Evolutionary conservation across 2,113 vertebrate genomes (phyloP), one percentile per base, ranked within the genome.

Genomic region (Oostethus manadensis): DNA sequence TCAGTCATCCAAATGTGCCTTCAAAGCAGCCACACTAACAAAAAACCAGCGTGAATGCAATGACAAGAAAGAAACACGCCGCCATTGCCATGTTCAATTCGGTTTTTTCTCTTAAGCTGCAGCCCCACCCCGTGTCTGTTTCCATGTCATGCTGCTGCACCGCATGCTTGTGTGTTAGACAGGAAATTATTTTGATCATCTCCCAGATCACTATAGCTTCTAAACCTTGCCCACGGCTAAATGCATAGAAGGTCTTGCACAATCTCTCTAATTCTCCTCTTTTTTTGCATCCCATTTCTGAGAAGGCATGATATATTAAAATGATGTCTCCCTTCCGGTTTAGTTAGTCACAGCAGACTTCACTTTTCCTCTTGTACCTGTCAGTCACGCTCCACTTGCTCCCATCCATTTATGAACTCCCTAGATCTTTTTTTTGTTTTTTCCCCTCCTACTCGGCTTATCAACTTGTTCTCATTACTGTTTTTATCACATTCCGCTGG

Each of bases 311-410:
- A 74, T 57, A 43, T 58, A 68, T 73, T 42, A 60, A 66, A 64
- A 35, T 16, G 4, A 61, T 45, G 67, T 14, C 5, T 8, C 43
- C 57, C 40, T 51, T 66, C 54, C 57, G 46, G 65, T 83, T 62
- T 20, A 57, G 44, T 78, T 65, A 56, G 65, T 70, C 70, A 66
- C 35, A 23, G 58, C 67, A 29, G 51, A 56, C 66, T 62, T 61
- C 57, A n/a, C 64, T 18, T 62, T 54, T 50, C 18, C 38, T 56
- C 35, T 56, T 42, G 40, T 59, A 47, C 46, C 44, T 54, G 29
- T 65, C 60, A 56, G 51, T 76, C 71, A 77, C 1, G 70, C 76
- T 84, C 74, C 40, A 61, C 49, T 86, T 73, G 64, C 63, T 75
- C 51, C 15, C 51, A 56, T 72, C 29, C 29, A 8, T 33, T 33